Percentiles rank a stretch among this genome's conserved stretches.
Evolutionary conservation across 2,113 vertebrate genomes (phyloP).

Genomic region (Micronycteris hirsuta): DNA sequence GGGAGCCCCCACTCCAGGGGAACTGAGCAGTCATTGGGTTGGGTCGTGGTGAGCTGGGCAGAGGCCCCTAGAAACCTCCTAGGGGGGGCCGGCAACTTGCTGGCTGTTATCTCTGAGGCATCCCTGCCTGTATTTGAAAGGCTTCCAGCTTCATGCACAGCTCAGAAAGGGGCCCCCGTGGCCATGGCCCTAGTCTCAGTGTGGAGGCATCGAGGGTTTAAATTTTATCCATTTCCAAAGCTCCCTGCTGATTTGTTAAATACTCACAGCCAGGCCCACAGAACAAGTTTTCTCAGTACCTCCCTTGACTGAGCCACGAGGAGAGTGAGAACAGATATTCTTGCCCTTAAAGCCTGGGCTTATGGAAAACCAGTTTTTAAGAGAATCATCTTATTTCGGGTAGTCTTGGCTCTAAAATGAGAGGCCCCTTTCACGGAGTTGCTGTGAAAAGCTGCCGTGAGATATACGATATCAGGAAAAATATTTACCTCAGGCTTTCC

Average conservation of each 20-base stretch:
- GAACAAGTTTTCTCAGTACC: background rate
- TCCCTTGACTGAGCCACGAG: background rate
- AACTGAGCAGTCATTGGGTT: background rate
- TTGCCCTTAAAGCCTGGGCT: background rate
- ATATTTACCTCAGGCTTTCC: constrained; percentile 37
- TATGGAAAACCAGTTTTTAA: constrained; percentile 26
- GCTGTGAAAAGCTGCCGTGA: constrained; percentile 33
- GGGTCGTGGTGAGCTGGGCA: background rate
- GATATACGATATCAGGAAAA: constrained; percentile 35
- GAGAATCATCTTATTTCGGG: constrained; percentile 38
- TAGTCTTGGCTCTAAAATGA: constrained; percentile 38
- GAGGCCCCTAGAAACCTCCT: background rate
- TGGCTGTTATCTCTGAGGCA: background rate
- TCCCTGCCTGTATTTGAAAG: background rate
- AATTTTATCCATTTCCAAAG: background rate
- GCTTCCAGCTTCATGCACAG: background rate
- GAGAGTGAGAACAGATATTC: background rate
- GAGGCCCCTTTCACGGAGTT: constrained; percentile 37
- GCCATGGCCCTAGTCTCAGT: background rate
- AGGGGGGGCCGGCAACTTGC: background rate
- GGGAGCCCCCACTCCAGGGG: background rate
- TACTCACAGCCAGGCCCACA: background rate
- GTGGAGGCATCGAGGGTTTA: background rate
- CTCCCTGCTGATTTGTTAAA: background rate
- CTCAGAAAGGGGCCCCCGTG: background rate